Evolutionary conservation across 2,888 invertebrate species (phyloP).

Genomic region (Koerneria pararmatus): DNA sequence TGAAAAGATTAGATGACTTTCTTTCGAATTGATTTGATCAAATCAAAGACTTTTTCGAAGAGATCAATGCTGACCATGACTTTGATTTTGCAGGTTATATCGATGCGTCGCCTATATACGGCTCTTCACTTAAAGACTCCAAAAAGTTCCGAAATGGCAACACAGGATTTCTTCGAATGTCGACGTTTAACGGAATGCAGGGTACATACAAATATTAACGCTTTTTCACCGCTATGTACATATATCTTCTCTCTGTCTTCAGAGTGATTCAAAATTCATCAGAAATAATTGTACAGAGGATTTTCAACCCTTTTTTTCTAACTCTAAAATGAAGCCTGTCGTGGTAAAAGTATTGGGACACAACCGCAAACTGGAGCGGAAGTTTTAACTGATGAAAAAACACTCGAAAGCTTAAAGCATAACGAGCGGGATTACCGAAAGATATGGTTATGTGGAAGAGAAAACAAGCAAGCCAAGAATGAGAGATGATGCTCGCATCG

Average conservation of each 20-base stretch:
- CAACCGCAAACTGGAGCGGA: no score
- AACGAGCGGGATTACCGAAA: no score
- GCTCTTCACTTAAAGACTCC: constrained; percentile 66
- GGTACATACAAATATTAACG: constrained; percentile 17
- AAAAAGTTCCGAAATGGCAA: constrained; percentile 55
- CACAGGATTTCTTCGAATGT: constrained; percentile 49
- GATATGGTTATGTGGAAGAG: no score
- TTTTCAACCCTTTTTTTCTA: background rate
- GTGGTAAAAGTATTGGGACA: no score
- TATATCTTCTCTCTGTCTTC: background rate
- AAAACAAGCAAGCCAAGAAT: no score
- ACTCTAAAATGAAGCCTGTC: no score
- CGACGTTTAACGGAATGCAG: constrained; percentile 49
- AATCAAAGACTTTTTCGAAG: background rate
- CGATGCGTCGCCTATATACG: constrained; percentile 92
- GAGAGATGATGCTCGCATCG: no score
- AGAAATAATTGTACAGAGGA: background rate
- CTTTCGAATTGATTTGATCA: no score
- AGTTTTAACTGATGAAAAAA: no score
- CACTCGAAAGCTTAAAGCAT: no score
- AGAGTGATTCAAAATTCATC: background rate
- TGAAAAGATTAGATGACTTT: no score
- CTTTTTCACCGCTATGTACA: background rate
- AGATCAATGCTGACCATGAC: background rate
- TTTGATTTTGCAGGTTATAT: constrained; percentile 64